A percentile compares a stretch with the other conserved stretches of the same genome.
Evolutionary conservation across 1,140 invertebrate species (phyloP).

Genomic region (Brachionus manjavacas): DNA sequence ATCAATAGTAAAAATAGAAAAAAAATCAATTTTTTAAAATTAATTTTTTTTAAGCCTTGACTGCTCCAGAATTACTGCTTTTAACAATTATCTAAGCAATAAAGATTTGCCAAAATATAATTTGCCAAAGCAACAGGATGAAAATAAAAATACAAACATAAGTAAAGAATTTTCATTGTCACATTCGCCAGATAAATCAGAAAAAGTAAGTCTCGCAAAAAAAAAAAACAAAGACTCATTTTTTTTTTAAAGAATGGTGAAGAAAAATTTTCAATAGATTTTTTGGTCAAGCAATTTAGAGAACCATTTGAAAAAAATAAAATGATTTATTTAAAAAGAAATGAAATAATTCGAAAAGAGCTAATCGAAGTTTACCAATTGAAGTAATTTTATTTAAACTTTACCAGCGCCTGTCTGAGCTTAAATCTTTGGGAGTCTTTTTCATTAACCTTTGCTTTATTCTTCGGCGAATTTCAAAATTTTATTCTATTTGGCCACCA

Average conservation of each 20-base stretch:
- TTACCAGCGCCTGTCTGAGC: too few relatives aligned
- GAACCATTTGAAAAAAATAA: slow-evolving; percentile 11
- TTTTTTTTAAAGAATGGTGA: not conserved
- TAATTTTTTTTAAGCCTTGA: not conserved
- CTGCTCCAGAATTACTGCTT: not conserved
- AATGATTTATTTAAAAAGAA: not conserved
- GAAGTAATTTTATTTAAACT: not conserved
- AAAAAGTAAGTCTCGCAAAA: not conserved
- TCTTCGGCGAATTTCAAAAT: too few relatives aligned
- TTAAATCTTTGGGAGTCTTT: too few relatives aligned
- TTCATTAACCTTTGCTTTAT: too few relatives aligned
- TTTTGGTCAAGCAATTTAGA: not conserved
- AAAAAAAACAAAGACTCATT: not conserved
- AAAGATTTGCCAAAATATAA: slow-evolving; percentile 6
- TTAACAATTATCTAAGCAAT: not conserved
- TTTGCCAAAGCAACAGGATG: not conserved
- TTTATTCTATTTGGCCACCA: too few relatives aligned
- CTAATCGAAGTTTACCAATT: not conserved
- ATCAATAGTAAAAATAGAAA: not conserved
- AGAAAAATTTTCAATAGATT: not conserved
- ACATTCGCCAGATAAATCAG: not conserved
- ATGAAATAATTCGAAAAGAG: not conserved
- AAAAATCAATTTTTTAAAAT: not conserved
- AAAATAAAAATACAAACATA: not conserved
- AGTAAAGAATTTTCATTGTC: not conserved